Conservation (phyloP, 1,140 invertebrate genomes). For the Sitophilus oryzae region DNA sequence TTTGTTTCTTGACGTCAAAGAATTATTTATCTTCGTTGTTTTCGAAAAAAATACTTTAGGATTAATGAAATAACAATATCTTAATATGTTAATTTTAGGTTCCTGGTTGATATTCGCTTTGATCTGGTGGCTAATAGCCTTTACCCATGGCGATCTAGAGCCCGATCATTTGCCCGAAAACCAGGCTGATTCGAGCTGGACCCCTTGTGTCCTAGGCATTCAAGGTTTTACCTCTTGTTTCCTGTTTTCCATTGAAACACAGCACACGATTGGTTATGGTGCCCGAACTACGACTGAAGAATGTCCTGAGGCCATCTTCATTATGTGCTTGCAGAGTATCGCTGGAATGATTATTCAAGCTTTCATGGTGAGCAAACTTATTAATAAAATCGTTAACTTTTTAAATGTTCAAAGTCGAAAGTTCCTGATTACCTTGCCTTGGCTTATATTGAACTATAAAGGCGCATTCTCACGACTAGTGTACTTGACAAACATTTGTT, state of each 20-base stretch:
- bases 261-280: slow-evolving; percentile 81
- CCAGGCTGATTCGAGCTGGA: slow-evolving; percentile 66
- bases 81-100: slow-evolving; percentile 65
- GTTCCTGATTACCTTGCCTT: neutral
- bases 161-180: slow-evolving; percentile 59
- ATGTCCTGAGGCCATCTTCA: slow-evolving; percentile 92
- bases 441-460: too few relatives aligned
- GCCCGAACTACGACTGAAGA: slow-evolving; percentile 80
- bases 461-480: too few relatives aligned
- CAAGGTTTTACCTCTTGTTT: slow-evolving; percentile 81
- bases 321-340: slow-evolving; percentile 97
- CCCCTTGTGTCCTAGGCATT: slow-evolving; percentile 78
- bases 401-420: neutral
- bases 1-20: too few relatives aligned
- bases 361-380: slow-evolving; percentile 48
- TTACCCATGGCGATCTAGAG: slow-evolving; percentile 88
- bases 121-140: slow-evolving; percentile 92
- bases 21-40: too few relatives aligned
- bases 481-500: too few relatives aligned
- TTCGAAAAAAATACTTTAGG: too few relatives aligned
- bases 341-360: slow-evolving; percentile 78
- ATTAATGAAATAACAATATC: too few relatives aligned
- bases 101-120: slow-evolving; percentile 90
- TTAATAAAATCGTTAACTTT: neutral
- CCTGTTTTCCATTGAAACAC: slow-evolving; percentile 89